Conservation (phyloP, 1,140 invertebrate species). For the Palaemon carinicauda region DNA sequence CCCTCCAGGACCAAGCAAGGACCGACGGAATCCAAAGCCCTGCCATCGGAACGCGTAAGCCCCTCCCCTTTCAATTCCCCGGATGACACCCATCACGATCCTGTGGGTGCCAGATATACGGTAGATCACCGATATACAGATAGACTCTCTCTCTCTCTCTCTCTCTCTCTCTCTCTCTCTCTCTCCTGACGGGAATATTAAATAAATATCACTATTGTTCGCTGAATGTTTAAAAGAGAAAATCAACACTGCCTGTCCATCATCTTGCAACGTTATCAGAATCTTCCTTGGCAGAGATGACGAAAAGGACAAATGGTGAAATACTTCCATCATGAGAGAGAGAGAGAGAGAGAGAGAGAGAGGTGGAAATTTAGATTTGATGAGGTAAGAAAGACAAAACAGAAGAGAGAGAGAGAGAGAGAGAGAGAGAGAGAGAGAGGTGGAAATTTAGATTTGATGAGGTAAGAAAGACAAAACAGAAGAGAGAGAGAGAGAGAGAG, state of each 20-base stretch:
- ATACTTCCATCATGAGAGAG: no score
- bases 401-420: no score
- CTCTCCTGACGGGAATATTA: no score
- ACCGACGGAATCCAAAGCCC: background rate
- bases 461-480: no score
- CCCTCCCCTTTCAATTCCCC: background rate
- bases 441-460: background rate
- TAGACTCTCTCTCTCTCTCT: background rate
- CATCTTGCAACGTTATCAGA: no score
- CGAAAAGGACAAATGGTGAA: no score
- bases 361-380: background rate
- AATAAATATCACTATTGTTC: no score
- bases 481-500: background rate
- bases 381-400: background rate
- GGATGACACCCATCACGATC: slow-evolving; percentile 49
- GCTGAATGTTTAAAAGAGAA: no score
- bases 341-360: no score
- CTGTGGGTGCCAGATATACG: slow-evolving; percentile 48
- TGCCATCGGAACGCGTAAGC: background rate
- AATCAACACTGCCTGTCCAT: no score
- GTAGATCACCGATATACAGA: slow-evolving; percentile 29
- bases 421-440: background rate
- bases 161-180: no score
- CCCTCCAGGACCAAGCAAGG: background rate
- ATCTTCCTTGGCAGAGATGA: no score